Percentiles rank a stretch among this genome's conserved stretches.
Evolutionary conservation across 2,797 vertebrate genomes (phyloP).

Genomic region (Pelochelys cantorii): DNA sequence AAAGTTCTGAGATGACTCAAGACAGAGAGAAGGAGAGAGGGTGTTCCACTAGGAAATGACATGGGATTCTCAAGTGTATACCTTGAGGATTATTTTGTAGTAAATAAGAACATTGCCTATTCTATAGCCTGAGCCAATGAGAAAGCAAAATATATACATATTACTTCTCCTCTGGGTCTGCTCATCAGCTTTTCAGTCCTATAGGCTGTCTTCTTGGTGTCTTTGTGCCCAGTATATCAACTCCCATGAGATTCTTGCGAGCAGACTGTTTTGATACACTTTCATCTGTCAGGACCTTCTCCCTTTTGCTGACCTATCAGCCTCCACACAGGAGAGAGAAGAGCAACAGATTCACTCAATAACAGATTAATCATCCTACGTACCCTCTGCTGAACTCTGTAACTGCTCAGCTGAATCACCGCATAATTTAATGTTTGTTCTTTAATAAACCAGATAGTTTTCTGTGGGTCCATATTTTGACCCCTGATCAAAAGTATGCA

Average conservation of each 20-base stretch:
- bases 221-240: background rate
- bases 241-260: slow-evolving; percentile 1
- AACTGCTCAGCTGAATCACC: background rate
- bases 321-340: slow-evolving; percentile 15
- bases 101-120: background rate
- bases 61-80: background rate
- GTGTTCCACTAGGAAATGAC: background rate
- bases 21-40: background rate
- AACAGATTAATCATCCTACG: slow-evolving; percentile 20
- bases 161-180: slow-evolving; percentile 35
- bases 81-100: slow-evolving; percentile 1
- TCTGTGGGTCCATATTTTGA: background rate
- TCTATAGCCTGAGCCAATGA: background rate
- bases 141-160: background rate
- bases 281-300: background rate
- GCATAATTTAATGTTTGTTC: background rate
- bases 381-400: slow-evolving; percentile 23
- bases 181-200: slow-evolving; percentile 13
- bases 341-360: slow-evolving; percentile 19
- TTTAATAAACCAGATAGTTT: slow-evolving; percentile 12
- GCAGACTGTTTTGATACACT: background rate
- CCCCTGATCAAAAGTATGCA: background rate
- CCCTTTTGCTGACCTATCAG: slow-evolving; percentile 26
- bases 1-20: slow-evolving; percentile 14
- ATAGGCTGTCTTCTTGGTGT: background rate